These are phyloP conservation scores for Thripadectes ignobilis DNA, from an alignment of 2,797 vertebrate species.

Conservation along the genomic window DNA sequence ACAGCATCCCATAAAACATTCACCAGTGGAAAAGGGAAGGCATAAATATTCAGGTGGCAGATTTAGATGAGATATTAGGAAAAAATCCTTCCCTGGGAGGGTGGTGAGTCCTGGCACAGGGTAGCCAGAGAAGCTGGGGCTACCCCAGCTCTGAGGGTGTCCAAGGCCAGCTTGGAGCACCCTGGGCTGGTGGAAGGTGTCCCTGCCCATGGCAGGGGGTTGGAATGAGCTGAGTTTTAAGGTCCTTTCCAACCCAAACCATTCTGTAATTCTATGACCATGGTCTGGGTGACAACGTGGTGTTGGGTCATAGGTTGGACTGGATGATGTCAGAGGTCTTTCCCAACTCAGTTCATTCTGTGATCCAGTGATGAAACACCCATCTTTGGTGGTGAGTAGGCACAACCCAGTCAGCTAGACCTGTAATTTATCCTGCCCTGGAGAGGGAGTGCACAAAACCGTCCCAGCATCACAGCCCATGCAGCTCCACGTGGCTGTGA, in stretches of 20 bases:
- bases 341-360: not conserved
- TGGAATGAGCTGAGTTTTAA: fast-evolving
- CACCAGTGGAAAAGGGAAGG: not conserved
- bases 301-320: too few species aligned
- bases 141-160: not conserved
- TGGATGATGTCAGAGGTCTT: too few species aligned
- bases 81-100: fast-evolving
- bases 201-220: not conserved
- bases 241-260: not conserved
- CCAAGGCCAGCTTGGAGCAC: not conserved
- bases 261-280: not conserved
- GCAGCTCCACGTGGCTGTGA: fast-evolving
- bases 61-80: not conserved
- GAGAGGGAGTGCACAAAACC: not conserved
- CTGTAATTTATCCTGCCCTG: not conserved
- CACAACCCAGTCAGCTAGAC: not conserved
- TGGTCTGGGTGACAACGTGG: too few species aligned
- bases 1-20: fast-evolving
- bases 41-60: not conserved
- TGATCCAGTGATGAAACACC: not conserved
- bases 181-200: not conserved
- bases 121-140: not conserved
- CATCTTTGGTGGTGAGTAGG: not conserved
- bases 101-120: not conserved
- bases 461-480: not conserved